These are phyloP conservation scores for Rhinophrynus dorsalis DNA, from an alignment of 2,797 vertebrate species.

Conservation along the genomic window DNA sequence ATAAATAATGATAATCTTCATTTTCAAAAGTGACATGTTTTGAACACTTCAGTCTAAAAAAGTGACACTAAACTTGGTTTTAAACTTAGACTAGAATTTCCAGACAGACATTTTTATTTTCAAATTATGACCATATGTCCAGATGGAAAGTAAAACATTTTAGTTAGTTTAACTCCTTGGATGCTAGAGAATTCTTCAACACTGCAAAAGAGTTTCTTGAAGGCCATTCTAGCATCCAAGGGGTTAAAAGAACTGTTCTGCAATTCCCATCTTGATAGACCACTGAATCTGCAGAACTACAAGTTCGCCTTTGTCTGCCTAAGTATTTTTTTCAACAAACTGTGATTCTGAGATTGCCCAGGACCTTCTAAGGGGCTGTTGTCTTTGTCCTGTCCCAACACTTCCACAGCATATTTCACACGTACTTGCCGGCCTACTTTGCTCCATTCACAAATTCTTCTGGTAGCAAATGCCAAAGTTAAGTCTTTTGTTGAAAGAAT, in stretches of 20 bases:
- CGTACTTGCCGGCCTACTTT: conserved; percentile 69
- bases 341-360: conserved; percentile 75
- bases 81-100: too few relatives aligned
- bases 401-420: conserved; percentile 71
- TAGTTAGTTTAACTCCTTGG: too few relatives aligned
- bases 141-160: too few relatives aligned
- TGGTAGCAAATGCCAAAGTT: conserved; percentile 62
- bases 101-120: too few relatives aligned
- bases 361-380: conserved; percentile 69
- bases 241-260: neutral
- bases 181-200: too few relatives aligned
- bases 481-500: conserved; percentile 67
- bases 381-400: conserved; percentile 80
- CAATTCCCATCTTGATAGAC: conserved; percentile 10
- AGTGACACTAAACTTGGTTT: too few relatives aligned
- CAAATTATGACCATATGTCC: too few relatives aligned
- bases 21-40: too few relatives aligned
- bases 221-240: too few relatives aligned
- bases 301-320: conserved; percentile 61
- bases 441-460: conserved; percentile 76
- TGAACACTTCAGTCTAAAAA: too few relatives aligned
- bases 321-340: conserved; percentile 63
- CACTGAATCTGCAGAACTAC: conserved; percentile 57
- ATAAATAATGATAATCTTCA: too few relatives aligned
- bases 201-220: too few relatives aligned